phyloP scores from a whole-genome alignment of 2,888 invertebrate species.

The Sussaba pulchella region DNA sequence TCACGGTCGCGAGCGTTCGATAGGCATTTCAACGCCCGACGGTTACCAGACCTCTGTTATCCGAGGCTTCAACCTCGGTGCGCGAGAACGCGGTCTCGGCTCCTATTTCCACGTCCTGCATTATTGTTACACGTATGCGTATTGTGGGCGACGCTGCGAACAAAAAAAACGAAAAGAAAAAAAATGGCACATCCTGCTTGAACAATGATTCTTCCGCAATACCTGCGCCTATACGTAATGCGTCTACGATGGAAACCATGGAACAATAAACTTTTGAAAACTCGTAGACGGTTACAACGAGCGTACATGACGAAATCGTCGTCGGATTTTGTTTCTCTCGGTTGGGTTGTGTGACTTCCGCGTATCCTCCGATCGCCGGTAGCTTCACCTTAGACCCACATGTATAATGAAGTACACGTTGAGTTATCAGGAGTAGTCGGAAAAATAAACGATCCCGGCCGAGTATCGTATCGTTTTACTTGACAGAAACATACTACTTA shows the following conservation, averaged over 20 bases:
- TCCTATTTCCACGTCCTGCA: conserved; percentile 62
- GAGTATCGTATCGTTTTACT: conserved; percentile 79
- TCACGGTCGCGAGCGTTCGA: conserved; percentile 10
- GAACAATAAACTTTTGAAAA: conserved; percentile 27
- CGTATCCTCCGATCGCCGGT: conserved; percentile 26
- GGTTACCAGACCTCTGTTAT: conserved; percentile 22
- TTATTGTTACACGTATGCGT: conserved; percentile 59
- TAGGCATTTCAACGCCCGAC: conserved; percentile 19
- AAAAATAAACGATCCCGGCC: conserved; percentile 62
- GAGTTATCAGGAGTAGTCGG: conserved; percentile 50
- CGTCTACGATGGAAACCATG: conserved; percentile 12
- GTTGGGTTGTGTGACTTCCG: conserved; percentile 43
- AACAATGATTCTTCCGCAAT: conserved; percentile 61
- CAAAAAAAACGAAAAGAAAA: conserved; percentile 36
- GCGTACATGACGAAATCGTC: conserved; percentile 47
- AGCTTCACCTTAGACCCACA: conserved; percentile 17
- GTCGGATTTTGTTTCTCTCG: conserved; percentile 13
- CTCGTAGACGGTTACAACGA: conserved; percentile 37
- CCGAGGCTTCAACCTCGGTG: conserved; percentile 13
- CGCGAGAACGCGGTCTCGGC: conserved; percentile 53
- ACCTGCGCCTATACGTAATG: conserved; percentile 36
- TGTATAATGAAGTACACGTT: conserved; percentile 28
- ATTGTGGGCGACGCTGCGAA: conserved; percentile 20
- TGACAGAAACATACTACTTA: conserved; percentile 82
- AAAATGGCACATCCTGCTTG: conserved; percentile 60